Evolutionary conservation across 2,797 vertebrate species (phyloP).

Genomic region (Sphenopsis melanotis): DNA sequence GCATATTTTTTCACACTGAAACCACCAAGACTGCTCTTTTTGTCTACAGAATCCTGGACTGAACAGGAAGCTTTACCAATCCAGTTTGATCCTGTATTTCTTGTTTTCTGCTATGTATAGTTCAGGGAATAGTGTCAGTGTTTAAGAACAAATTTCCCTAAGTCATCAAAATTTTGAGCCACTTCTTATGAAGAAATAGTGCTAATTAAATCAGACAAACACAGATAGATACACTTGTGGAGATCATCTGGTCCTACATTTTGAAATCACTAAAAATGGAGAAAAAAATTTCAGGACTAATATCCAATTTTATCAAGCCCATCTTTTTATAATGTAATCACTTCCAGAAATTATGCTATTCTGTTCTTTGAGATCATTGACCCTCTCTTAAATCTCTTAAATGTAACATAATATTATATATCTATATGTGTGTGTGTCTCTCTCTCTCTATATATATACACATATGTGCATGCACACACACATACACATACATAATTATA

Average conservation of each 20-base stretch:
- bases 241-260: slow-evolving; percentile 15
- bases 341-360: slow-evolving; percentile 38
- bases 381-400: slow-evolving; percentile 49
- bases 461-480: background rate
- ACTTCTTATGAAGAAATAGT: background rate
- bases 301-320: background rate
- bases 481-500: background rate
- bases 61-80: background rate
- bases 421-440: too few species aligned
- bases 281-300: slow-evolving; percentile 26
- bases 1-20: background rate
- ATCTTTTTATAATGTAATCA: slow-evolving; percentile 20
- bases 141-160: background rate
- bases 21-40: background rate
- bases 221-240: slow-evolving; percentile 23
- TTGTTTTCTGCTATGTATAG: background rate
- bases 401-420: background rate
- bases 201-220: slow-evolving; percentile 40
- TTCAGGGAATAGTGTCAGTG: background rate
- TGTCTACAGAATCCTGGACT: background rate
- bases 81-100: background rate
- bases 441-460: rapidly evolving
- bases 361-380: slow-evolving; percentile 49
- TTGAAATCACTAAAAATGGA: background rate
- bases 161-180: background rate